Evolutionary conservation across 2,113 vertebrate genomes (phyloP), one percentile per base, ranked within the genome.

Genomic region (Ptilorrhoa leucosticta): DNA sequence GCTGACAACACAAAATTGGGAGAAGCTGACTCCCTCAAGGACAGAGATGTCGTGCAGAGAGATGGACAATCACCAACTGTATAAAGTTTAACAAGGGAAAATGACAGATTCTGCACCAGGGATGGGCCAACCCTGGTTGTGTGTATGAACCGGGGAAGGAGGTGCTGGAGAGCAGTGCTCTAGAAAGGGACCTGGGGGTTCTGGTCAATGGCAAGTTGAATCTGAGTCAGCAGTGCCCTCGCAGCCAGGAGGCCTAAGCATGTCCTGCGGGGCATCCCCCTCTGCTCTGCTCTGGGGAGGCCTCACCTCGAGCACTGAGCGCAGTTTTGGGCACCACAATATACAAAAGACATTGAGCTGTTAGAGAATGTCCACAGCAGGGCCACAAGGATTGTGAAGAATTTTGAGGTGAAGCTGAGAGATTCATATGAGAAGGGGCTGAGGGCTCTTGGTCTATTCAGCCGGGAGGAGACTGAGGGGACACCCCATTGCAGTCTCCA

Each of bases 241-340:
- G 42, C 22, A 68, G 28, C 17, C 78, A 57, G 22, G 27, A 53
- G 21, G 39, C 13, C 8, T 37, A 61, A 1, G 1, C 0, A 0
- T 33, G 11, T 63, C 11, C 48, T 63, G 40, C 27, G 33, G 9
- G 1, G 8, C 39, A 72, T 39, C 39, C 56, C 1, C 6, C 57
- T 23, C 22, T 31, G 21, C 56, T 61, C 47, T 53, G 45, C 1
- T 0, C 19, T 70, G 39, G 11, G 7, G 9, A 4, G 1, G 23
- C 40, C 40, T 54, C n/a, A 28, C 9, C 14, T 63, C 0, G 0
- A 72, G 22, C 7, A 1, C 28, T 54, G 23, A 1, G 18, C 0
- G 12, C 17, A 39, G 22, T 47, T 54, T 6, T 11, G 48, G n/a
- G 28, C 1, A 2, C 15, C 14, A 33, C n/a, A 63, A 27, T 11